phyloP scores from a whole-genome alignment of 2,113 vertebrate genomes.

The Corythoichthys haematopterus region DNA sequence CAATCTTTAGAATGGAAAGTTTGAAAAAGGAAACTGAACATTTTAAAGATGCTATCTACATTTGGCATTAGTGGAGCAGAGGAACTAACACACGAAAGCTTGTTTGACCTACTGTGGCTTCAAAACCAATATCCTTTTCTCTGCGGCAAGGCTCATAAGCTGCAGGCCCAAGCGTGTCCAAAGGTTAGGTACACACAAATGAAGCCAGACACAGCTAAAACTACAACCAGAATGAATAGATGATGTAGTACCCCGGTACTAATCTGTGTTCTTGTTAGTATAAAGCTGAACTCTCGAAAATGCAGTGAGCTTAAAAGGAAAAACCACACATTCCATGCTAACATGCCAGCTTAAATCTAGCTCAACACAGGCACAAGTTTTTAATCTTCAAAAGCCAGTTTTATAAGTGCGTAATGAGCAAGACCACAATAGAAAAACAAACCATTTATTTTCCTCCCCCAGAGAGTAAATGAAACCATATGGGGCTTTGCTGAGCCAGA shows the following conservation, averaged over 20 bases:
- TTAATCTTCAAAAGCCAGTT: slow-evolving; percentile 73
- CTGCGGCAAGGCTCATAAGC: slow-evolving; percentile 13
- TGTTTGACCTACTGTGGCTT: slow-evolving; percentile 17
- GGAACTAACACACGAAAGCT: background rate
- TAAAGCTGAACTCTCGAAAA: slow-evolving; percentile 50
- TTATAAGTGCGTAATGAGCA: slow-evolving; percentile 70
- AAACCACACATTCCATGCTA: slow-evolving; percentile 60
- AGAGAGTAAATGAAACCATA: slow-evolving; percentile 68
- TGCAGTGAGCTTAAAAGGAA: slow-evolving; percentile 53
- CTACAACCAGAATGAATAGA: slow-evolving; percentile 37
- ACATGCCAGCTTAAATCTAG: slow-evolving; percentile 63
- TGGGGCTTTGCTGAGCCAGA: slow-evolving; percentile 49
- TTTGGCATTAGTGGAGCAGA: slow-evolving; percentile 3
- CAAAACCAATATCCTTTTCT: background rate
- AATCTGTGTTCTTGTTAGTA: slow-evolving; percentile 53
- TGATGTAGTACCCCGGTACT: slow-evolving; percentile 36
- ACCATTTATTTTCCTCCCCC: slow-evolving; percentile 70
- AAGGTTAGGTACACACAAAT: slow-evolving; percentile 23
- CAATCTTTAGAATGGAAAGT: slow-evolving; percentile 14
- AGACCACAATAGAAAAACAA: slow-evolving; percentile 73
- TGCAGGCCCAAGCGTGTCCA: slow-evolving; percentile 7
- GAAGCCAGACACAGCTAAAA: slow-evolving; percentile 38
- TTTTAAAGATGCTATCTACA: slow-evolving; percentile 7
- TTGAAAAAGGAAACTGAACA: slow-evolving; percentile 9
- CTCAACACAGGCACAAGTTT: slow-evolving; percentile 60